Conservation (phyloP, 2,113 vertebrate genomes). For the Cervus canadensis region DNA sequence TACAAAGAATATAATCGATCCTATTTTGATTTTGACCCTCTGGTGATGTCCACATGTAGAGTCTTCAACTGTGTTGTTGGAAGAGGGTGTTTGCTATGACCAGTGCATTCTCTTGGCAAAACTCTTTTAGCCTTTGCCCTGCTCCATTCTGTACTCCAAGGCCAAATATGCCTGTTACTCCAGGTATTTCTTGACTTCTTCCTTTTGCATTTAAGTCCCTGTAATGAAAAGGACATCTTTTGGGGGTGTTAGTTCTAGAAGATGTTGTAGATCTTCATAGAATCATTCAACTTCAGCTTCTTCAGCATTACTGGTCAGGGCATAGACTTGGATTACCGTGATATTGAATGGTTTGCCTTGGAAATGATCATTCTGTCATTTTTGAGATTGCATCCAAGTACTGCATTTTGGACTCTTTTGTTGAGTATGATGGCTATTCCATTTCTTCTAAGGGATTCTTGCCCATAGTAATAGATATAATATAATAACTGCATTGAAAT, state of each 20-base stretch:
- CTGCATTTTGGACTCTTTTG: not conserved
- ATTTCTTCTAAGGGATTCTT: not conserved
- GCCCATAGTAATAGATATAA: not conserved
- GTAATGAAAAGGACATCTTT: not conserved
- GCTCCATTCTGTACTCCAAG: not conserved
- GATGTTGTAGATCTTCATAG: not conserved
- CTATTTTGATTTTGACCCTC: not conserved
- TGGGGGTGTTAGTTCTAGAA: not conserved
- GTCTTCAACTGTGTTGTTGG: not conserved
- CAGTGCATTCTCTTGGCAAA: not conserved
- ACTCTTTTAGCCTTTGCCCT: not conserved
- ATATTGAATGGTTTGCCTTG: not conserved
- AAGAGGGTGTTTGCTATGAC: not conserved
- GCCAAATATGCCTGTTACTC: not conserved
- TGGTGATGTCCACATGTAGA: not conserved
- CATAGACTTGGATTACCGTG: not conserved
- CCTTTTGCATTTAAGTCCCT: not conserved
- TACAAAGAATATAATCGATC: not conserved
- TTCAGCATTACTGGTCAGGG: not conserved
- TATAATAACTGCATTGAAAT: not conserved
- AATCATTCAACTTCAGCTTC: not conserved
- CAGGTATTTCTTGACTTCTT: not conserved
- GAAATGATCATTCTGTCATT: not conserved
- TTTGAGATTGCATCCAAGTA: not conserved
- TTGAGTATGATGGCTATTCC: not conserved